These are phyloP conservation scores for Styela plicata DNA, from an alignment of 23 tunicate genomes.

Conservation along the genomic window DNA sequence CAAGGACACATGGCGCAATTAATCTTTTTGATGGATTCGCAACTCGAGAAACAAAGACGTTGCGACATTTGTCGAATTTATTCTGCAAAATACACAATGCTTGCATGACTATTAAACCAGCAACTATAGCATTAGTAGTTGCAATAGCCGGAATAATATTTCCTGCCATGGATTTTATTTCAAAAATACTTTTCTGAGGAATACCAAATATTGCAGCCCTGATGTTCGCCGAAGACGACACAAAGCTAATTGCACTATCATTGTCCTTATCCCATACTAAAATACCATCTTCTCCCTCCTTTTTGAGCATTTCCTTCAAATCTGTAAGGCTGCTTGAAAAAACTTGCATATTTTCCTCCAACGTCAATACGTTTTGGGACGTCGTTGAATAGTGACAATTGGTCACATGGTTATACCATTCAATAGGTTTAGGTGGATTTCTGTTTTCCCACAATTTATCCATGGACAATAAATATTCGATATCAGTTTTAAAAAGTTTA, in stretches of 20 bases:
- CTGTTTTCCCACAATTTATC: slow-evolving; percentile 84
- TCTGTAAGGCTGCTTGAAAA: slow-evolving; percentile 49
- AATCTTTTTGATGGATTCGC: slow-evolving; percentile 75
- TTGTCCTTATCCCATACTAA: slow-evolving; percentile 94
- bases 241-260: slow-evolving; percentile 68
- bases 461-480: slow-evolving; percentile 81
- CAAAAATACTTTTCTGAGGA: slow-evolving; percentile 58
- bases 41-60: slow-evolving; percentile 61
- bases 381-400: neutral
- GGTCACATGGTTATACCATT: slow-evolving; percentile 27
- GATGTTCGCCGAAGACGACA: slow-evolving; percentile 79
- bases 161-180: slow-evolving; percentile 93
- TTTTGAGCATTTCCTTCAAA: slow-evolving; percentile 37
- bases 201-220: slow-evolving; percentile 82
- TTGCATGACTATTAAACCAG: slow-evolving; percentile 86
- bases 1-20: slow-evolving; percentile 55
- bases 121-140: slow-evolving; percentile 92
- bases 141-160: slow-evolving; percentile 98
- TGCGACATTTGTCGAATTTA: slow-evolving; percentile 44
- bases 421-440: slow-evolving; percentile 52
- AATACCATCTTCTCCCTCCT: slow-evolving; percentile 44
- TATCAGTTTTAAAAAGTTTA: slow-evolving; percentile 70
- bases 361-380: slow-evolving; percentile 6
- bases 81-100: slow-evolving; percentile 51
- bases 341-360: slow-evolving; percentile 51